Evolutionary conservation across 2,797 vertebrate genomes (phyloP).

Genomic region (Acipenser oxyrinchus): DNA sequence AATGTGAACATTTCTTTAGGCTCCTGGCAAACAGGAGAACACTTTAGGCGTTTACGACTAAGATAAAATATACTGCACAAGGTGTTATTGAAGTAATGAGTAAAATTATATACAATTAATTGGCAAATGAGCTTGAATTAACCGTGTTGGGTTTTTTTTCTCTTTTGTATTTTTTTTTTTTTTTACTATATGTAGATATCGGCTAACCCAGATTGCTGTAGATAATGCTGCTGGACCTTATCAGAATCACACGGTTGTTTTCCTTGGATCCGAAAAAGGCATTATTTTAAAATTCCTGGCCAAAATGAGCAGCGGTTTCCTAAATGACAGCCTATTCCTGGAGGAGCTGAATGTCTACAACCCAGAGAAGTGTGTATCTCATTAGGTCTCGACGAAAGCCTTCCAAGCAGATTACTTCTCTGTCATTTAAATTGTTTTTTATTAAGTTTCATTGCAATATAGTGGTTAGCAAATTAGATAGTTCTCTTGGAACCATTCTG

Average conservation of each 20-base stretch:
- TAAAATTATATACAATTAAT: too few relatives aligned
- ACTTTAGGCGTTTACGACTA: too few relatives aligned
- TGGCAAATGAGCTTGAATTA: too few relatives aligned
- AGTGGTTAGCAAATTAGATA: constrained; percentile 28
- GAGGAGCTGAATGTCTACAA: constrained; percentile 96
- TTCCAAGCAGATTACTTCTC: constrained; percentile 55
- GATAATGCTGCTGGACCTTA: constrained; percentile 82
- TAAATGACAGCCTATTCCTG: constrained; percentile 93
- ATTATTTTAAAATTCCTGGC: constrained; percentile 95
- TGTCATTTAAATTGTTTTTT: constrained; percentile 66
- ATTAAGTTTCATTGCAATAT: constrained; percentile 59
- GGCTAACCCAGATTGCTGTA: constrained; percentile 89
- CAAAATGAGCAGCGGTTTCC: constrained; percentile 79
- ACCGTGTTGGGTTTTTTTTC: too few relatives aligned
- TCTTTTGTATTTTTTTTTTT: too few relatives aligned
- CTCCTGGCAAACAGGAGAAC: too few relatives aligned
- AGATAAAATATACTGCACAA: too few relatives aligned
- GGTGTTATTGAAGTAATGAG: too few relatives aligned
- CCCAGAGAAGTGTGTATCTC: constrained; percentile 80
- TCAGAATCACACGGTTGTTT: constrained; percentile 89
- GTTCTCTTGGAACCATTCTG: constrained; percentile 38
- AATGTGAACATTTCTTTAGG: too few relatives aligned
- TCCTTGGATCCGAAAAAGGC: constrained; percentile 93
- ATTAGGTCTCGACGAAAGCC: constrained; percentile 20
- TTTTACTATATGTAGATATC: constrained; percentile 68